These are phyloP conservation scores for Caenorhabditis wallacei DNA, from an alignment of 2,888 invertebrate species.

Conservation along the genomic window DNA sequence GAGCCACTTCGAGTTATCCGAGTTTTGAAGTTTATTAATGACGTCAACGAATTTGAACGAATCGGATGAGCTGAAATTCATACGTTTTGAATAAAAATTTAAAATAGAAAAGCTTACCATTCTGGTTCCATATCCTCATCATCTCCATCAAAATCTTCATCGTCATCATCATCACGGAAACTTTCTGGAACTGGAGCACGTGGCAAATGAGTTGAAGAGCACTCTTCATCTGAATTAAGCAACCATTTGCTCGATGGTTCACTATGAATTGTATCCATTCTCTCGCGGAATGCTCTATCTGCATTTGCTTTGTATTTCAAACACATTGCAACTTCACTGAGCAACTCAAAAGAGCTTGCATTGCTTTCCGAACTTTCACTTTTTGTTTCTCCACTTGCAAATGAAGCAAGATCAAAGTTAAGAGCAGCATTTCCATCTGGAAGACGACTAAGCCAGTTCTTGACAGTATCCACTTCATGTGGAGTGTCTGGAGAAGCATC, in stretches of 20 bases:
- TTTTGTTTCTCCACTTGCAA: constrained; percentile 44
- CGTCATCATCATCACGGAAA: constrained; percentile 30
- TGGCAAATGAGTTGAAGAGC: constrained; percentile 48
- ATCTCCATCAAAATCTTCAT: constrained; percentile 24
- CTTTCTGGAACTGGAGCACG: constrained; percentile 55
- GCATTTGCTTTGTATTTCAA: constrained; percentile 24
- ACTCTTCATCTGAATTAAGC: constrained; percentile 42
- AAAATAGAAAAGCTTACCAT: constrained; percentile 19
- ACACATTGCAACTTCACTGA: constrained; percentile 26
- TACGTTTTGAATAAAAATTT: neutral
- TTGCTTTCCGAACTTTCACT: constrained; percentile 56
- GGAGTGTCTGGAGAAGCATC: constrained; percentile 52
- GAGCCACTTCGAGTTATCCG: constrained; percentile 41
- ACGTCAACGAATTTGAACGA: constrained; percentile 49
- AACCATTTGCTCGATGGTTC: constrained; percentile 53
- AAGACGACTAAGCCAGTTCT: constrained; percentile 56
- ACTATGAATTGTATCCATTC: constrained; percentile 29
- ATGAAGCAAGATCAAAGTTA: constrained; percentile 46
- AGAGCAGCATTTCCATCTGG: constrained; percentile 45
- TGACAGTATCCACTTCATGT: constrained; percentile 59
- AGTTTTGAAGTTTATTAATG: constrained; percentile 48
- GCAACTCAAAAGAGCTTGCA: constrained; percentile 48
- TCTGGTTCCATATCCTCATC: constrained; percentile 28
- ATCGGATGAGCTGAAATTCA: constrained; percentile 36
- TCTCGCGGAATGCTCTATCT: constrained; percentile 39